These are phyloP conservation scores for Fulica atra DNA, from an alignment of 2,113 vertebrate genomes.

Conservation along the genomic window DNA sequence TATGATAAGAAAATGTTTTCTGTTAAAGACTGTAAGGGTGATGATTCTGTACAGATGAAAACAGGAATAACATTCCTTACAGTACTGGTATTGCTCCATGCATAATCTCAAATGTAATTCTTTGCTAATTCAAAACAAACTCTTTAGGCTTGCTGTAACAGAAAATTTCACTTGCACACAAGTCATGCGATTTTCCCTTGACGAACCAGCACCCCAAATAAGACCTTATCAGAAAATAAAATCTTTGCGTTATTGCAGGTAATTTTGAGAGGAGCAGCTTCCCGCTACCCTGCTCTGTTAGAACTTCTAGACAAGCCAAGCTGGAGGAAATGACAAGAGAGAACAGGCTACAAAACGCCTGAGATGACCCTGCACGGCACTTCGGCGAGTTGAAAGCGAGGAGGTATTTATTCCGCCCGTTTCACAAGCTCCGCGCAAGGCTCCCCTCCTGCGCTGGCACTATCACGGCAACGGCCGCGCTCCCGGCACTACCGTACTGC, in stretches of 20 bases:
- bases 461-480: background rate
- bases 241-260: background rate
- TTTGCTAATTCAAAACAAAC: background rate
- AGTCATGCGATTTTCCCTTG: background rate
- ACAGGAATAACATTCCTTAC: background rate
- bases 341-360: background rate
- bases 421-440: background rate
- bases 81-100: rapidly evolving
- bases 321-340: background rate
- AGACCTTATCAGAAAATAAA: background rate
- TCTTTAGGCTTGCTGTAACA: background rate
- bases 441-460: background rate
- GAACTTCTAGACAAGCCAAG: background rate
- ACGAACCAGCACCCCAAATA: background rate
- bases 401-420: rapidly evolving
- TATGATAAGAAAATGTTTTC: background rate
- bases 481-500: rapidly evolving
- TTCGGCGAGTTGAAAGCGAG: background rate
- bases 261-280: background rate
- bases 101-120: rapidly evolving
- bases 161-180: background rate
- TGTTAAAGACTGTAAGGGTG: background rate
- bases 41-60: background rate
- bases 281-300: background rate
- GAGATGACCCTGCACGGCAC: rapidly evolving